Percentiles rank a stretch among this genome's conserved stretches.
phyloP scores from a whole-genome alignment of 2,113 vertebrate genomes.

The Pardalotus punctatus region DNA sequence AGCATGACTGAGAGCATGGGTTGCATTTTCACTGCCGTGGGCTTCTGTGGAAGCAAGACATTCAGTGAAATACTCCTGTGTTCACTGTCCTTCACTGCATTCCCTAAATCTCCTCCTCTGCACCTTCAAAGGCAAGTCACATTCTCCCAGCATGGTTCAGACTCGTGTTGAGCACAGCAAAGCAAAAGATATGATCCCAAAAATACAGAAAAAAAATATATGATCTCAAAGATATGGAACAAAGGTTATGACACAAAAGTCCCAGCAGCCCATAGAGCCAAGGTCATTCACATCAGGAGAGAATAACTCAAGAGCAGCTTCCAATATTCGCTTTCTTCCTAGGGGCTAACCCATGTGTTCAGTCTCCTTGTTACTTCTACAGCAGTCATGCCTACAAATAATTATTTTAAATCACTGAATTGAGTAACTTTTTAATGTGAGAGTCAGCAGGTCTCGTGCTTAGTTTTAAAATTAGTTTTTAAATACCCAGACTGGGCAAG shows the following conservation, averaged over 20 bases:
- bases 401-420: neutral
- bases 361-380: neutral
- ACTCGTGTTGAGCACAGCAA: neutral
- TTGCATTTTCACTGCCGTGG: neutral
- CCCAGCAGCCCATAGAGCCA: neutral
- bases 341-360: neutral
- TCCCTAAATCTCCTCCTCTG: neutral
- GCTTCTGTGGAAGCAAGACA: neutral
- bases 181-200: neutral
- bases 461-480: neutral
- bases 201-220: neutral
- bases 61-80: neutral
- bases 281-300: neutral
- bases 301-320: neutral
- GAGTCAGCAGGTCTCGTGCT: neutral
- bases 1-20: neutral
- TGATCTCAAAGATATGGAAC: neutral
- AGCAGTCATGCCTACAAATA: neutral
- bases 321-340: neutral
- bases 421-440: neutral
- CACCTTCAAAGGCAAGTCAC: accelerated
- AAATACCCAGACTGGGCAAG: neutral
- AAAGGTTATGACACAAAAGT: neutral
- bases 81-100: neutral
- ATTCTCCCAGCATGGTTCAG: neutral